Base-by-base conservation (phyloP, 2,888 invertebrate genomes). In the Pollenia angustigena region DNA sequence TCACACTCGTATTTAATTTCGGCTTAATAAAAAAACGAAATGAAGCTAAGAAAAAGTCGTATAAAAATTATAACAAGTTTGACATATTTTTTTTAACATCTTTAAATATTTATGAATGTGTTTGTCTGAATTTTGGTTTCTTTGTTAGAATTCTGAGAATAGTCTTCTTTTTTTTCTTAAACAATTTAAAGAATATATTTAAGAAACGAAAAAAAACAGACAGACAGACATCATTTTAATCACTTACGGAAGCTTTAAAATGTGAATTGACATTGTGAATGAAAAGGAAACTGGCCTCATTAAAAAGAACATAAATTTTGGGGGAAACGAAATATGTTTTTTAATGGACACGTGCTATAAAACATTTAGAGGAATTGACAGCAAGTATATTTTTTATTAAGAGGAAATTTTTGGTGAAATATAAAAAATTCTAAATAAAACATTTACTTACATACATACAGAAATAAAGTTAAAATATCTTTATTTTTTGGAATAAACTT, bases 271-370 rank as follows among this genome's bases (percentile, higher is more conserved):
- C 42, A 66, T 40, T 58, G 64, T 16, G 12, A 74, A 80, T 32
- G 42, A 72, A 58, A 72, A 58, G 81, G 81, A 85, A 85, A 80
- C 40, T 81, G 76, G 83, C 83, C 58, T 66, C 83, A 84, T 79
- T 79, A 79, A 84, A 78, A 64, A 44, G 12, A 56, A 58, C 23
- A 58, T 50, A 0, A 52, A 75, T 52, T 54, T 71, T 14, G 0
- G 32, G 12, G 14, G 23, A 50, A 44, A 23, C 12, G 4, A 64
- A 71, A 64, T 76, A 54, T 32, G 3, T 85, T 81, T 32, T 32
- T 32, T 60, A n/a, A 56, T 72, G 58, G 78, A 66, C 85, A 85
- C 81, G 85, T 85, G 85, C 85, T 68, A 72, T 58, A 48, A 54
- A 69, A 60, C 6, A 32, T 32, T 32, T 32, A 32, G 32, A 58